Evolutionary conservation across 37 sponge, comb jelly and placozoan genomes (phyloP), one percentile per base, ranked within the genome.

Genomic region (Agelas oroides): DNA sequence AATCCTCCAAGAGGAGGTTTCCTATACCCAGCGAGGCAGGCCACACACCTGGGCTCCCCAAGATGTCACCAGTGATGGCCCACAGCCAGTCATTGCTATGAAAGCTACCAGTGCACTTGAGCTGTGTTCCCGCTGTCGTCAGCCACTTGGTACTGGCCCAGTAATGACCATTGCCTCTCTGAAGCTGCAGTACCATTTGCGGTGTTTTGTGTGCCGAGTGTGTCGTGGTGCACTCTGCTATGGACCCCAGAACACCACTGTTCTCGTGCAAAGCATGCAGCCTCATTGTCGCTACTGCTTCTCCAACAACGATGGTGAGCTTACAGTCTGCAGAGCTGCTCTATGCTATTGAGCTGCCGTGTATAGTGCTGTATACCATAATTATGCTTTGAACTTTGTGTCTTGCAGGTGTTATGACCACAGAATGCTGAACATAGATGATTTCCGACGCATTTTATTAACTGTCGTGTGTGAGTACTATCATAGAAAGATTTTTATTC

Each of bases 131-230:
- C 65, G 61, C 28, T 92, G 92, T 66, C 78, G 39, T 75, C n/a
- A 23, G 35, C 73, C 86, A 1, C 82, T 93, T 17, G 86, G 83
- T 2, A 28, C 38, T 0, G 86, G 71, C 34, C 73, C 74, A 19
- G 53, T 87, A 78, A 80, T 89, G 83, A 30, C 87, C 57, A 76
- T 93, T 33, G 66, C 90, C 34, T 36, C 18, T 1, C 62, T 61
- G 37, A 74, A 84, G 25, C 53, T 83, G 40, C 65, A 86, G 46
- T 93, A 59, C 59, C 94, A 93, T 55, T 23, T 63, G 21, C 18
- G 53, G 31, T 93, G 94, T 76, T 86, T 93, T 54, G 64, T 60
- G 20, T 93, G 94, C 78, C 30, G 37, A 0, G 90, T 93, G 30
- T 93, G 94, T 52, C 77, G 57, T 28, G 32, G 63, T 28, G 67